Conservation (phyloP, 2,113 vertebrate genomes). For the Cyprinodon brontotheroides region DNA sequence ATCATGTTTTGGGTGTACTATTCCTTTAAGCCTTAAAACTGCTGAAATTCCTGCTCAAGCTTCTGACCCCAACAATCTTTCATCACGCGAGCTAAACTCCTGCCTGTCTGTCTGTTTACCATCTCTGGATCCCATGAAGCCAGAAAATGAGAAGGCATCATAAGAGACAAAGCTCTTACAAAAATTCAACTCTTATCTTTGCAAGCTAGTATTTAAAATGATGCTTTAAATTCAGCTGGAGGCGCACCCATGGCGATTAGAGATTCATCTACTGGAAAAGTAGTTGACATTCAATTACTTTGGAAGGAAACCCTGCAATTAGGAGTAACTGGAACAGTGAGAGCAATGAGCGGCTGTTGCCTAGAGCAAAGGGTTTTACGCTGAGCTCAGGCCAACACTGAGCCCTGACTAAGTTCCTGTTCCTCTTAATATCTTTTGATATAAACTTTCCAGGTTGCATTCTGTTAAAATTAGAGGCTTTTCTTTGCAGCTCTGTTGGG, state of each 20-base stretch:
- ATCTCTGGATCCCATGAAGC: neutral
- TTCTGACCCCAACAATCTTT: neutral
- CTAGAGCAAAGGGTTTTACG: conserved; percentile 8
- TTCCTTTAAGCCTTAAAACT: too few species aligned
- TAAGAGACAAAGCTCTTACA: neutral
- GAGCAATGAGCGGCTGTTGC: conserved; percentile 16
- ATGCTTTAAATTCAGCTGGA: conserved; percentile 8
- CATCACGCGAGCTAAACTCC: neutral
- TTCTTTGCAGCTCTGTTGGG: neutral
- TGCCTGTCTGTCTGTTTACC: neutral
- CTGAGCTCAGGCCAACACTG: neutral
- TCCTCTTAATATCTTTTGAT: neutral
- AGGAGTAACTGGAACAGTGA: conserved; percentile 18
- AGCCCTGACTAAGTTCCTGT: conserved; percentile 11
- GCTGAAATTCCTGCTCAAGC: neutral
- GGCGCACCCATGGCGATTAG: conserved; percentile 1
- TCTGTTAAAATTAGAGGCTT: neutral
- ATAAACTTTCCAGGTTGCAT: neutral
- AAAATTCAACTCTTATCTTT: neutral
- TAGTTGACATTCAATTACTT: conserved; percentile 32
- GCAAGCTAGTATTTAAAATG: neutral
- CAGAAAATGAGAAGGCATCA: neutral
- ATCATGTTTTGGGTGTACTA: too few species aligned
- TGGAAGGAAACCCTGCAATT: conserved; percentile 44
- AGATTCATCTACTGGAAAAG: conserved; percentile 19